Evolutionary conservation across 2,888 invertebrate species (phyloP), one percentile per base, ranked within the genome.

Genomic region (Balanococcus diminutus): DNA sequence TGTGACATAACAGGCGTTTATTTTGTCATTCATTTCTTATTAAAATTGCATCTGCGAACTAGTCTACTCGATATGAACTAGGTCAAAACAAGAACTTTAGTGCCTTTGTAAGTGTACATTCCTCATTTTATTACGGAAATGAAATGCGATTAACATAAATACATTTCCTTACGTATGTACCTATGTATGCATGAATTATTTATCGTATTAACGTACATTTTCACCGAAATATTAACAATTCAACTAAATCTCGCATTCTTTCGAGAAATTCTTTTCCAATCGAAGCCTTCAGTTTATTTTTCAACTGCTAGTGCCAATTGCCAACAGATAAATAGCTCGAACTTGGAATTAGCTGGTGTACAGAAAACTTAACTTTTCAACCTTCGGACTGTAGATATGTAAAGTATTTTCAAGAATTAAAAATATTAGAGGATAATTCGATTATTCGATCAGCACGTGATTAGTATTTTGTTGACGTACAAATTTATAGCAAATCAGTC

Each of bases 81-180:
- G 75, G 75, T 75, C 75, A 75, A 31, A 32, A 75, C 75, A 75
- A 75, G 31, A 75, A 75, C 75, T 32, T 75, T 75, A 75, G 36
- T 75, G 75, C 75, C 36, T 75, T 75, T 75, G 75, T 32, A 32
- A 75, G 19, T 32, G 32, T 28, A 19, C 75, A 75, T 75, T 75
- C 75, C 75, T 75, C n/a, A 75, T 32, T 75, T 75, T 75, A 75
- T 75, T 36, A 32, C 75, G 75, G 75, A 75, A 75, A 75, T 75
- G 36, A 75, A 75, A 75, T 75, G 19, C 75, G 75, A 75, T 75
- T 36, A 75, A 75, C 75, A 75, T 75, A 6, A 32, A 75, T 19
- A 75, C 32, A 75, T 75, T 67, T 31, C 32, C 32, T 75, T 51
- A 51, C 75, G 36, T 28, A n/a, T n/a, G n/a, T n/a, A n/a, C n/a